Conservation (phyloP, 1,140 invertebrate genomes). For the Neodiprion virginianus region DNA sequence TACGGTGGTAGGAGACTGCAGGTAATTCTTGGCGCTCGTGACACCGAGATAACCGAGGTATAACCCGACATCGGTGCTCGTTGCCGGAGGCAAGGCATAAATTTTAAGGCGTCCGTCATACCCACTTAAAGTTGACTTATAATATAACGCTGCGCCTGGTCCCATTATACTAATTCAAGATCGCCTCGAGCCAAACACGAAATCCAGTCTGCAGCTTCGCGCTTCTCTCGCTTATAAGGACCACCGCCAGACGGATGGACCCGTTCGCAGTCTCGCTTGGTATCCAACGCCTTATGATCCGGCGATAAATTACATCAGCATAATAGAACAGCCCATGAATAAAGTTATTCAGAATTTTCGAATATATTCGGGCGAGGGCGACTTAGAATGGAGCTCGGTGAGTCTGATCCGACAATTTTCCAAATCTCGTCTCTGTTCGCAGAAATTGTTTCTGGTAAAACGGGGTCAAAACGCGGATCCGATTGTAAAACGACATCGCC, state of each 20-base stretch:
- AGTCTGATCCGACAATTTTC: background rate
- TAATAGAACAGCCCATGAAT: conserved; percentile 44
- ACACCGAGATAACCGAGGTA: too few species aligned
- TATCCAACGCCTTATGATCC: conserved; percentile 35
- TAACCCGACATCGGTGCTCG: too few species aligned
- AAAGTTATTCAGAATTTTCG: conserved; percentile 43
- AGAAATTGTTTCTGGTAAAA: background rate
- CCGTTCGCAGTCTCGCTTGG: background rate
- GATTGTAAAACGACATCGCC: too few species aligned
- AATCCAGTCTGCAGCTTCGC: too few species aligned
- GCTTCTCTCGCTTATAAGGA: too few species aligned
- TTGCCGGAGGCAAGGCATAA: background rate
- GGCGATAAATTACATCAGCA: conserved; percentile 45
- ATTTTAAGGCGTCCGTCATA: conserved; percentile 5
- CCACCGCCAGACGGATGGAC: background rate
- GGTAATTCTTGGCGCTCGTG: too few species aligned
- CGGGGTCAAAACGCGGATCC: too few species aligned
- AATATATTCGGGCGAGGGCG: conserved; percentile 19
- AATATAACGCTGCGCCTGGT: background rate
- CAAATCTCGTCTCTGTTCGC: background rate
- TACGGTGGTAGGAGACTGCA: too few species aligned
- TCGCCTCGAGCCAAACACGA: background rate
- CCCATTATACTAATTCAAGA: conserved; percentile 6
- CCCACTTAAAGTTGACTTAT: conserved; percentile 5
- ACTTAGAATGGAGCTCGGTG: too few species aligned